Evolutionary conservation across 1,140 invertebrate species (phyloP), one percentile per base, ranked within the genome.

Genomic region (Pseudomyrmex cubaensis): DNA sequence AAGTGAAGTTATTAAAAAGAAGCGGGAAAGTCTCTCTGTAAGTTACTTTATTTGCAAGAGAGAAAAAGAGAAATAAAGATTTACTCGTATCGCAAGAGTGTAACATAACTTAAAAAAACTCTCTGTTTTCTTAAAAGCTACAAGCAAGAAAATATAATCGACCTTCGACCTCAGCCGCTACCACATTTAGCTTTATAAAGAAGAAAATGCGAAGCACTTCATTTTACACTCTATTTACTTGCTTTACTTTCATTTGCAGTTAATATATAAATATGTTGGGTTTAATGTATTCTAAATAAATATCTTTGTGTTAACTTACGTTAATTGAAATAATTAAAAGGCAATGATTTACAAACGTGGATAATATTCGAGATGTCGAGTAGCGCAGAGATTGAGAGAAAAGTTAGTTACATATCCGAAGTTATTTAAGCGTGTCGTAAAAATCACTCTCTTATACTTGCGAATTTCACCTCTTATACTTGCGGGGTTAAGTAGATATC

Each of bases 1-100:
- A 7, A 7, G 5, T 7, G 66, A 10, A 70, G 25, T 70, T 64
- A 59, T 80, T 80, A 80, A 70, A 59, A 80, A 52, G 15, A 57
- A 35, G 7, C 35, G 64, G 54, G 35, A 17, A 59, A 52, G 13
- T 46, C 57, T 72, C 35, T 20, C 56, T 69, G 64, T 70, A 57
- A 22, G 46, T 78, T 44, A 57, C 67, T 70, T 48, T 25, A 59
- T 54, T 70, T 57, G 64, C 52, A 15, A 69, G 46, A 13, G 48
- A 2, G 35, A 62, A 35, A 64, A 67, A 44, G 15, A 67, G 54
- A 61, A 22, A 20, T 15, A 48, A 7, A 46, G 35, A 35, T 35
- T 35, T 35, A 7, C 35, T 35, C 35, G 35, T 7, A 35, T 35
- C 35, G 35, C 35, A 35, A 35, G 0, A 35, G 35, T 35, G 35